Base-by-base conservation (phyloP, 2,888 invertebrate species). In the Melitaea athalia region DNA sequence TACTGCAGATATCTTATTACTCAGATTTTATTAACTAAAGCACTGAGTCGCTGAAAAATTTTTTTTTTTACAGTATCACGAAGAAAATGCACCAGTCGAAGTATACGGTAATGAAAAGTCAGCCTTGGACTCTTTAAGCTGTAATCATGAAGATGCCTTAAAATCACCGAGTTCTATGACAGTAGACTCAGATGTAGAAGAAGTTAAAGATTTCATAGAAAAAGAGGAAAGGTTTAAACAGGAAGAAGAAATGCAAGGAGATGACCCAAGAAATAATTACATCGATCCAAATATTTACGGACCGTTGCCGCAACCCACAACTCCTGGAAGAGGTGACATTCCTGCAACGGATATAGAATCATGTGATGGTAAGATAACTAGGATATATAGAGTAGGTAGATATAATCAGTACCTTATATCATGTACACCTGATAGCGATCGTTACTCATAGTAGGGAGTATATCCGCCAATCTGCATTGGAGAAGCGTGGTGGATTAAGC, bases 51-150 rank as follows among this genome's bases (percentile, higher is more conserved):
- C 50, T 47, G 43, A 61, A 50, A 50, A 17, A 24, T 5, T 0
- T 4, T 12, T 24, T 59, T 68, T 68, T 60, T 52, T 81, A 59
- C 83, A 95, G 95, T 93, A 93, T 73, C 94, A 94, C 68, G 94
- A 95, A 83, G 93, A 94, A 80, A 93, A 93, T 70, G 93, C 94
- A 59, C 90, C 90, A 10, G 86, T 95, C 50, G 92, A 94, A 81
- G 85, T 95, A 15, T 94, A 93, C 68, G 87, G 86, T 24, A 92
- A 86, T 60, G 85, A 94, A 72, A 85, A 82, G 57, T 89, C 89
- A 53, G 93, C 94, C 0, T 77, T 94, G 43, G 91, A 92, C 59
- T 87, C 93, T 24, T 84, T 94, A 57, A 91, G 87, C 70, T 95
- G 95, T 74, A 89, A 80, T 64, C 78, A 85, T 68, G 78, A 84